Base-by-base conservation (phyloP, 1,140 invertebrate species). In the Lepidurus packardi region DNA sequence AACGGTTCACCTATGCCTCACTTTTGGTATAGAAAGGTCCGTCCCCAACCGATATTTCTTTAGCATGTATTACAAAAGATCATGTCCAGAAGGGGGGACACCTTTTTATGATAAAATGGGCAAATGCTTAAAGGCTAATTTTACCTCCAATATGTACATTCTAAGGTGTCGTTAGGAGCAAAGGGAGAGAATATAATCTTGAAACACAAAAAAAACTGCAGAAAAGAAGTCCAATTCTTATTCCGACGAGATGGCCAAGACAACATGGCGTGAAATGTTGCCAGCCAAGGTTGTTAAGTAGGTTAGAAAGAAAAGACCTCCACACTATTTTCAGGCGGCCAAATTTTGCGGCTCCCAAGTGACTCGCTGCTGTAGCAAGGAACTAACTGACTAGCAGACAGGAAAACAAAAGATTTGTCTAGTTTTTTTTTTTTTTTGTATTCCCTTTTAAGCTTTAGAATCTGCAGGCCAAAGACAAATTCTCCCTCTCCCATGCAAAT, bases 251-350 rank as follows among this genome's bases (percentile, higher is more conserved):
- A 65, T 65, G 16, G 53, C 53, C 53, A 65, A 65, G 53, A 65
- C 53, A 65, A 65, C 53, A 21, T 65, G 53, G 53, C 53, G 53
- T 65, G 53, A 65, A 65, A 65, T 65, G 53, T n/a, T 65, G 53
- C 10, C 45, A 47, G 45, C 53, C 13, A 65, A 65, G 53, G 53
- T 65, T 65, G 53, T 65, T 65, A 65, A 65, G 21, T n/a, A 65
- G 16, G 53, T n/a, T 13, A 16, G 53, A 16, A 65, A 21, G 16
- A 65, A 65, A 65, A 21, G 16, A 65, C 53, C 53, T 16, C 53
- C 53, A 65, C 53, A 65, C 53, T 65, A 65, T 65, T 65, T 65
- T 65, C 53, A 65, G 53, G 53, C 53, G n/a, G 53, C 53, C 53
- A 65, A 9, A 65, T 65, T 65, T 65, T 65, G 53, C 53, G 53